These are phyloP conservation scores for Petrolisthes cinctipes DNA, from an alignment of 2,888 invertebrate species.

Conservation along the genomic window DNA sequence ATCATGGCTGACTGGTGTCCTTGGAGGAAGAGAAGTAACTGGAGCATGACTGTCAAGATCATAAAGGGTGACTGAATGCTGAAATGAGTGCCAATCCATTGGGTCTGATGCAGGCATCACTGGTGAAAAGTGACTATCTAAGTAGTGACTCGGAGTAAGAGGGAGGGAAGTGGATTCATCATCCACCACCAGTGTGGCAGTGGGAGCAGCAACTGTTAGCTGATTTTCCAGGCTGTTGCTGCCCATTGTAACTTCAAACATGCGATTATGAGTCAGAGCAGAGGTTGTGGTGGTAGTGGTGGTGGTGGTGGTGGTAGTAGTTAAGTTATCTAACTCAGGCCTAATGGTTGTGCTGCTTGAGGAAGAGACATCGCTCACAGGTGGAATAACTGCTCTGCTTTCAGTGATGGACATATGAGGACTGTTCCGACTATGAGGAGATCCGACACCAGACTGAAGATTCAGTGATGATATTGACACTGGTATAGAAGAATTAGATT, in stretches of 20 bases:
- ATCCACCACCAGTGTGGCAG: neutral
- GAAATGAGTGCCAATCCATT: neutral
- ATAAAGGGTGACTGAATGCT: neutral
- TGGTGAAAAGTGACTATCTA: neutral
- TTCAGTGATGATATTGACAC: too few relatives aligned
- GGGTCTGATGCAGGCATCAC: neutral
- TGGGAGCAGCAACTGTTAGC: neutral
- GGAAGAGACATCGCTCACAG: neutral
- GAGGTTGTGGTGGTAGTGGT: neutral
- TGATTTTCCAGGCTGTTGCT: neutral
- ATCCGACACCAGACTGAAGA: neutral
- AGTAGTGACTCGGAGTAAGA: neutral
- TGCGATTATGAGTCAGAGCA: neutral
- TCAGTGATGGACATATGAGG: neutral
- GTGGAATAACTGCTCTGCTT: neutral
- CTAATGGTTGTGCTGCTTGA: neutral
- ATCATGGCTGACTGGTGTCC: neutral
- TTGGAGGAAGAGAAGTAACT: neutral
- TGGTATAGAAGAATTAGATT: too few relatives aligned
- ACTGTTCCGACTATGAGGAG: neutral
- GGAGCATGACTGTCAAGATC: slow-evolving; percentile 3
- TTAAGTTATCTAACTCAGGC: neutral
- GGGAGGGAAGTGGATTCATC: neutral
- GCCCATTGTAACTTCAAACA: neutral
- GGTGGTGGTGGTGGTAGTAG: neutral